Evolutionary conservation across 2,888 invertebrate species (phyloP), one percentile per base, ranked within the genome.

Genomic region (Hoplodrina blanda): DNA sequence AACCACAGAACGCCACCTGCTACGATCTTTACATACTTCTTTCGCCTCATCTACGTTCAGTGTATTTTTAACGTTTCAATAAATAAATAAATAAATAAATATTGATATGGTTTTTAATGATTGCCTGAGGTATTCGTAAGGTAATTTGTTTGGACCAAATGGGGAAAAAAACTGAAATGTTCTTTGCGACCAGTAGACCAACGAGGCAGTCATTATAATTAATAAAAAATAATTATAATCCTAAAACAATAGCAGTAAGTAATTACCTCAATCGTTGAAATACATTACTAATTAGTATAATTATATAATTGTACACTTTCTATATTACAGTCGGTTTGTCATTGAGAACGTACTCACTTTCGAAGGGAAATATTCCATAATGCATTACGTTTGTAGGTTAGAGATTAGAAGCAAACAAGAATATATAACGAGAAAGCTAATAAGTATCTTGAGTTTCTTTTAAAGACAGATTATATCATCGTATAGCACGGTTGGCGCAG

Each of bases 221-320:
- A 49, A 5, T 52, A 15, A 44, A 50, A 30, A 55, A 30, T 55
- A 55, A 54, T 60, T 54, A 11, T 19, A 59, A 59, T 33, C 6
- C 4, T 11, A 72, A 13, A 15, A 62, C 33, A 62, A 49, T 19
- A 55, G 44, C 63, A n/a, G 8, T 7, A 33, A 33, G 20, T 71
- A 71, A 73, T 54, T 70, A 72, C 41, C 19, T 7, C n/a, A 49
- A 19, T 0, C 30, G 8, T 33, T n/a, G 8, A 73, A 56, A 66
- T 20, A 20, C 44, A 55, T 15, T n/a, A 46, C 59, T 73, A 82
- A 82, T 82, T 82, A 67, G 50, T 55, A 44, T 56, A 13, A 54
- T 75, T 75, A 80, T 33, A 56, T 73, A 68, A 79, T 61, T 61
- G 59, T 4, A 44, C n/a, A 74, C 82, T 83, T 82, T 82, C 82